Evolutionary conservation across 2,888 invertebrate species (phyloP), one percentile per base, ranked within the genome.

Genomic region (Netelia virgata): DNA sequence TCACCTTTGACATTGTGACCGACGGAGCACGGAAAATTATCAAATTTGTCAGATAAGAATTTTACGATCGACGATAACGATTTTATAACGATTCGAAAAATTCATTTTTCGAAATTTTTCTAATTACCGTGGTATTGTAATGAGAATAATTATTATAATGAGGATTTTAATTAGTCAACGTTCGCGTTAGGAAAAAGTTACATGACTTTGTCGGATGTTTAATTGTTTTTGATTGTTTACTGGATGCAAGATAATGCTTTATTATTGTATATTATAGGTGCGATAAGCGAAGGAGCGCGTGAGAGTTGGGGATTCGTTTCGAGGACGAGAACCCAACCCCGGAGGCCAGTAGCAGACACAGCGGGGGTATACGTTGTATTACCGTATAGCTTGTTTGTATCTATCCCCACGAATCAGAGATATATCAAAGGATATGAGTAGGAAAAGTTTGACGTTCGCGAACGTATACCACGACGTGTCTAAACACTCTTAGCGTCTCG

Each of bases 401-500:
- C 84, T 84, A 76, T 82, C 78, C 77, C 57, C 50, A 18, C 61
- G 82, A 80, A 85, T 85, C 85, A 82, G 83, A 83, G 83, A 83
- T 83, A 83, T 83, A 83, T 83, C 83, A 83, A 83, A 9, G 83
- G 83, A 83, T 83, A 83, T 78, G 87, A 87, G 84, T 87, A 81
- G 83, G 79, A 72, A 28, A 83, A 78, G 74, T 86, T 84, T 86
- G 85, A 87, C 87, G 86, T 87, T 78, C 81, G 36, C 76, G 79
- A 85, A 86, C 75, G 78, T 57, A 43, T 64, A 23, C 14, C 66
- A 63, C 72, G 74, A 86, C 86, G 63, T 86, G 85, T 86, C 87
- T 85, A 84, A 84, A 86, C 86, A 86, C 84, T 86, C 84, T 87
- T 86, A 84, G 83, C 86, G 86, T 87, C 86, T 86, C 87, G 87